These are phyloP conservation scores for Isoperla grammatica DNA, from an alignment of 2,888 invertebrate species.

Conservation along the genomic window DNA sequence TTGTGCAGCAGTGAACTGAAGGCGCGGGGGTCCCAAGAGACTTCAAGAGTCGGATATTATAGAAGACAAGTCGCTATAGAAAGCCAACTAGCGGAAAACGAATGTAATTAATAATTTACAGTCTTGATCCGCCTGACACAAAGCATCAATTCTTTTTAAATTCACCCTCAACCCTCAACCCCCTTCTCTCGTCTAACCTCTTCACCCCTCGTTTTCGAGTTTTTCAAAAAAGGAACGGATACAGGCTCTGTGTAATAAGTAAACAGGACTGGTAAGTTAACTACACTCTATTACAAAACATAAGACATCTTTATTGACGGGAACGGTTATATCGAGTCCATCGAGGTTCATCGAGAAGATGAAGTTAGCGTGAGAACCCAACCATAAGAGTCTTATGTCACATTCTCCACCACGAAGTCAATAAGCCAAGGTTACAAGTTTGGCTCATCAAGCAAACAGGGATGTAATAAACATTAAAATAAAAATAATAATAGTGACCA, in stretches of 20 bases:
- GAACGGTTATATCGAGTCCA: not conserved
- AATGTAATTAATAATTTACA: conserved; percentile 18
- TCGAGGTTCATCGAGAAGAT: not conserved
- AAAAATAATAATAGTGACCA: no score
- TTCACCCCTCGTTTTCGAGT: conserved; percentile 1
- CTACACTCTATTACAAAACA: conserved; percentile 3
- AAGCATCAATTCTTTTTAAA: conserved; percentile 25
- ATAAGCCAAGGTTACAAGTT: no score
- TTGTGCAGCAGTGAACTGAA: not conserved
- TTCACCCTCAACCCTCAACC: conserved; percentile 1
- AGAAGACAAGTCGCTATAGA: conserved; percentile 13
- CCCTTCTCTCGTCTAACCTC: not conserved
- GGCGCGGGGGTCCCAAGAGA: not conserved
- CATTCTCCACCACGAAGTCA: no score
- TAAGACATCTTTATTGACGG: no score
- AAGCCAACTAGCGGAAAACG: conserved; percentile 19
- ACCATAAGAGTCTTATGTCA: not conserved
- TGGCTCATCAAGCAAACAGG: no score
- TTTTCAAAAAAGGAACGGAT: conserved; percentile 8
- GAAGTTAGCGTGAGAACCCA: not conserved
- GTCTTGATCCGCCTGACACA: conserved; percentile 26
- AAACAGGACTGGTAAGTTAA: not conserved
- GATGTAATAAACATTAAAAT: no score
- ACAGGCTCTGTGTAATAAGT: not conserved
- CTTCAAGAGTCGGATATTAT: not conserved